These are phyloP conservation scores for Sebastes itinus DNA, from an alignment of 2,797 vertebrate species.

Conservation along the genomic window DNA sequence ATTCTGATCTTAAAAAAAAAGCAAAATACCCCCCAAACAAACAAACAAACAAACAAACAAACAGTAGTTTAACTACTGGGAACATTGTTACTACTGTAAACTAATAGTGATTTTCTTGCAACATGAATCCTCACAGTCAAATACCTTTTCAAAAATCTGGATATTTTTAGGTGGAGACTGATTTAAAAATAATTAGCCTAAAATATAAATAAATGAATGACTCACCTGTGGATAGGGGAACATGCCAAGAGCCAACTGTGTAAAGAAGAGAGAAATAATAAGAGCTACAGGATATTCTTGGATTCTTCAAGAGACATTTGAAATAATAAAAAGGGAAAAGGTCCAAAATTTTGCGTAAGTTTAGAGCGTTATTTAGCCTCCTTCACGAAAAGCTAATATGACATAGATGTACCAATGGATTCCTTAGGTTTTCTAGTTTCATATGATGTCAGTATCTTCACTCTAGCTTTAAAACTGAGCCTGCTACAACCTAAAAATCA, in stretches of 20 bases:
- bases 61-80: neutral
- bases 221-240: slow-evolving; percentile 99
- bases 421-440: no score
- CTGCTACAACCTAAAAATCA: no score
- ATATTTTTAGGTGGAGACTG: neutral
- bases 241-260: slow-evolving; percentile 95
- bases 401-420: no score
- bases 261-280: slow-evolving; percentile 13
- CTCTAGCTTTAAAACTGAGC: no score
- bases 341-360: no score
- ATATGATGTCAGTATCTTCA: no score
- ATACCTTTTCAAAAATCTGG: accelerated
- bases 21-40: no score
- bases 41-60: neutral
- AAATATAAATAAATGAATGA: slow-evolving; percentile 27
- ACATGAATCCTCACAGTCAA: neutral
- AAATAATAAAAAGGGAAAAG: neutral
- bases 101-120: neutral
- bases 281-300: neutral
- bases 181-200: neutral
- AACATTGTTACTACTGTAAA: neutral
- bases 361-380: no score
- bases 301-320: neutral
- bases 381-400: accelerated
- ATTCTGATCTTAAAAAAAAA: neutral